Conservation (phyloP, 2,888 invertebrate species). For the Lasioglossum morio region DNA sequence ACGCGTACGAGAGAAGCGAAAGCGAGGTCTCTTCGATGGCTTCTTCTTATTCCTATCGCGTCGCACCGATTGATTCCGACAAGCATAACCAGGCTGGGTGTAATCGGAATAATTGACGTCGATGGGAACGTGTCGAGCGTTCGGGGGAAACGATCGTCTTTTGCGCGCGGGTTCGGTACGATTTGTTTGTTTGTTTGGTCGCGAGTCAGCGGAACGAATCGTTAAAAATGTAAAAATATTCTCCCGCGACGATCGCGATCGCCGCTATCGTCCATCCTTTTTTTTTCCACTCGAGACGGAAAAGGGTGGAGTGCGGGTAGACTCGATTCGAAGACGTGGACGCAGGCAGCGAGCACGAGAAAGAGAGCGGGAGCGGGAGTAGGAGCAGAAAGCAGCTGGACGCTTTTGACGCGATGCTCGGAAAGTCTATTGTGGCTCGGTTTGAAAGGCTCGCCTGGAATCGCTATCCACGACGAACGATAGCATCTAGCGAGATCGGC, state of each 20-base stretch:
- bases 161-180: background rate
- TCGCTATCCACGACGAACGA: slow-evolving; percentile 53
- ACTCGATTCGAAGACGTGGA: slow-evolving; percentile 24
- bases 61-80: slow-evolving; percentile 68
- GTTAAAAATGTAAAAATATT: background rate
- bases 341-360: background rate
- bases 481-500: slow-evolving; percentile 71
- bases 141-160: slow-evolving; percentile 8
- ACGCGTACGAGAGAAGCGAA: slow-evolving; percentile 69
- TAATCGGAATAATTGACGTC: slow-evolving; percentile 69
- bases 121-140: slow-evolving; percentile 43
- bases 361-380: background rate
- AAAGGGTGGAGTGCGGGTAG: background rate
- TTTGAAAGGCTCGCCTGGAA: slow-evolving; percentile 66
- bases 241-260: background rate
- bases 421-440: slow-evolving; percentile 59
- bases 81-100: slow-evolving; percentile 63
- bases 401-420: slow-evolving; percentile 56
- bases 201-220: background rate
- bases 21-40: slow-evolving; percentile 72
- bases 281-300: background rate
- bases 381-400: slow-evolving; percentile 62
- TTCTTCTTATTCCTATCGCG: slow-evolving; percentile 63
- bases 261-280: background rate
- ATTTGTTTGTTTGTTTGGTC: background rate